phyloP scores from a whole-genome alignment of 2,113 vertebrate species.

The Colinus virginianus region DNA sequence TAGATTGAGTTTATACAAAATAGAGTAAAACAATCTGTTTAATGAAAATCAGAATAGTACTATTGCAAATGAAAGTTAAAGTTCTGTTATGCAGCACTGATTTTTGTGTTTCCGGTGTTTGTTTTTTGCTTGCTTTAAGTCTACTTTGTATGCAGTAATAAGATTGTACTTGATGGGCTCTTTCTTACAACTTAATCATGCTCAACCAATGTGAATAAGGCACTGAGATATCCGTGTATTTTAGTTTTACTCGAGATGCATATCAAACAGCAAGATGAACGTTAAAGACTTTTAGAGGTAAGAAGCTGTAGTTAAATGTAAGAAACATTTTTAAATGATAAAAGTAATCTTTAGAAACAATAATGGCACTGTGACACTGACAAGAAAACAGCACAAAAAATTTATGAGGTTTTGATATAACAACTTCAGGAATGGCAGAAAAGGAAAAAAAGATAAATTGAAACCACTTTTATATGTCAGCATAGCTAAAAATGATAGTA shows the following conservation, averaged over 20 bases:
- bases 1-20: constrained; percentile 77
- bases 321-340: not conserved
- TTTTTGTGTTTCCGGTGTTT: too few relatives aligned
- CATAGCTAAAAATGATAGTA: not conserved
- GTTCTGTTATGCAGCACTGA: not conserved
- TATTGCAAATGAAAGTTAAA: constrained; percentile 67
- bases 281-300: not conserved
- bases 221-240: not conserved
- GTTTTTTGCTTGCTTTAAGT: constrained; percentile 38
- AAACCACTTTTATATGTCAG: not conserved
- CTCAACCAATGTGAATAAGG: constrained; percentile 41
- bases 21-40: constrained; percentile 75
- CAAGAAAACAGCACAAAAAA: not conserved
- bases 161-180: constrained; percentile 65
- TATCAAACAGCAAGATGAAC: not conserved
- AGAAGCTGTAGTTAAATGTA: not conserved
- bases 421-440: not conserved
- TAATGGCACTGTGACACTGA: not conserved
- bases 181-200: constrained; percentile 64
- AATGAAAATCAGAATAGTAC: constrained; percentile 77
- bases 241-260: constrained; percentile 6
- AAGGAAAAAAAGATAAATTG: not conserved
- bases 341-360: not conserved
- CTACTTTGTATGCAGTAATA: constrained; percentile 31
- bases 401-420: not conserved